phyloP scores from a whole-genome alignment of 2,113 vertebrate species.

The Cercopithecus mona region DNA sequence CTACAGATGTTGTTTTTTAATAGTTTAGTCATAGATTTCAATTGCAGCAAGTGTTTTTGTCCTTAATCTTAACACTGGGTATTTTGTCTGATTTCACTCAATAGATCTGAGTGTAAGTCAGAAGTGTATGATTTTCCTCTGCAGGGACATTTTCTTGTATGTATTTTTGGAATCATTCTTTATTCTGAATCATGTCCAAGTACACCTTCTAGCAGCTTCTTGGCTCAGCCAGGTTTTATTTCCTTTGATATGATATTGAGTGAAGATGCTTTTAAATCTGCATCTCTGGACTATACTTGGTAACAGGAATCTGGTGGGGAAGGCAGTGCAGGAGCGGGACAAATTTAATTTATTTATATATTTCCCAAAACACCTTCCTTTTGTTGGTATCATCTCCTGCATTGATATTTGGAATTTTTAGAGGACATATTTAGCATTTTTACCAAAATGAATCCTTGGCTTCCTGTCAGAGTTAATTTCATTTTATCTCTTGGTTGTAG shows the following conservation, averaged over 20 bases:
- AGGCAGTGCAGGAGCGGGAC: neutral
- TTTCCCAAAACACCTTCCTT: neutral
- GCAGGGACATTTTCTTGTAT: conserved; percentile 7
- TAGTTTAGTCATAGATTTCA: neutral
- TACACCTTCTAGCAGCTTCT: conserved; percentile 11
- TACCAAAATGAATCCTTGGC: conserved; percentile 8
- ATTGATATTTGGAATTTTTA: neutral
- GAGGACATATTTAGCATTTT: neutral
- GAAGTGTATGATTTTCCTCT: conserved; percentile 14
- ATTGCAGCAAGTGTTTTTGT: neutral
- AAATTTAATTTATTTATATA: neutral
- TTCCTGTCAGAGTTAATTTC: neutral
- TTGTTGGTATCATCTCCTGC: neutral
- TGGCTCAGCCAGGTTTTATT: conserved; percentile 37
- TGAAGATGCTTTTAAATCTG: conserved; percentile 28
- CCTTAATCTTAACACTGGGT: neutral
- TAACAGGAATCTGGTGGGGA: neutral
- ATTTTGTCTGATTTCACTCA: conserved; percentile 47
- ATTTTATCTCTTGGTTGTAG: neutral
- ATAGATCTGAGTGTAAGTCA: neutral
- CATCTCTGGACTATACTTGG: neutral
- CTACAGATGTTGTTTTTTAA: neutral
- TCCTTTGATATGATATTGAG: conserved; percentile 2
- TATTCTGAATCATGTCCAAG: conserved; percentile 18
- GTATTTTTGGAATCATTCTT: conserved; percentile 66